Conservation (phyloP, 2,888 invertebrate genomes). For the Urechis unicinctus region DNA sequence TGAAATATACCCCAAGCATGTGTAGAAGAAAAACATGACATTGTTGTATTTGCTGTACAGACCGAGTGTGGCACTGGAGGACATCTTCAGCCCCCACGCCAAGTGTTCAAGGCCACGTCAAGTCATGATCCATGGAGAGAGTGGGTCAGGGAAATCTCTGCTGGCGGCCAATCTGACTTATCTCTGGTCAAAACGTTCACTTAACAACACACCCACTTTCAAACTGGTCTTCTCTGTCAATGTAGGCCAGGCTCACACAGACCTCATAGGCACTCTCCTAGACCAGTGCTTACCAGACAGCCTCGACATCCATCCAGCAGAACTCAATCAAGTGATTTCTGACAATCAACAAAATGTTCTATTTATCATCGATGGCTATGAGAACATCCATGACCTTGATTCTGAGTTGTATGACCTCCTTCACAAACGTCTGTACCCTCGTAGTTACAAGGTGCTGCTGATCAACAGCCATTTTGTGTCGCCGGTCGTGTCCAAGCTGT, state of each 20-base stretch:
- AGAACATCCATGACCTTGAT: slow-evolving; percentile 14
- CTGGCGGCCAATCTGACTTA: slow-evolving; percentile 31
- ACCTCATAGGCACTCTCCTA: slow-evolving; percentile 19
- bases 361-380: slow-evolving; percentile 36
- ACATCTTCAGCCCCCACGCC: slow-evolving; percentile 20
- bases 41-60: slow-evolving; percentile 20
- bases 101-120: slow-evolving; percentile 20
- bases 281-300: slow-evolving; percentile 28
- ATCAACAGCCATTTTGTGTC: slow-evolving; percentile 18
- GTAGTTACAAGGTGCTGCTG: slow-evolving; percentile 27
- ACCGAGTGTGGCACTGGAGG: slow-evolving; percentile 20
- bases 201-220: not conserved
- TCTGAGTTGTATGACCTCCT: slow-evolving; percentile 22
- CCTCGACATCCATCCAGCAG: slow-evolving; percentile 24
- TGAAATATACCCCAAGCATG: not conserved
- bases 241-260: not conserved
- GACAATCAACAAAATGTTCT: slow-evolving; percentile 26
- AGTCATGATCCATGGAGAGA: slow-evolving; percentile 32
- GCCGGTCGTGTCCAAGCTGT: slow-evolving; percentile 1
- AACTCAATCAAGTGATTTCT: slow-evolving; percentile 32
- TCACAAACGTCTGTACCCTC: slow-evolving; percentile 22
- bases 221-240: slow-evolving; percentile 5
- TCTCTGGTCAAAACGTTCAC: slow-evolving; percentile 28
- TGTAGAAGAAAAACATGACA: not conserved
- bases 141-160: slow-evolving; percentile 40